phyloP scores from a whole-genome alignment of 2,888 invertebrate genomes.

The Aleiodes leptofemur region DNA sequence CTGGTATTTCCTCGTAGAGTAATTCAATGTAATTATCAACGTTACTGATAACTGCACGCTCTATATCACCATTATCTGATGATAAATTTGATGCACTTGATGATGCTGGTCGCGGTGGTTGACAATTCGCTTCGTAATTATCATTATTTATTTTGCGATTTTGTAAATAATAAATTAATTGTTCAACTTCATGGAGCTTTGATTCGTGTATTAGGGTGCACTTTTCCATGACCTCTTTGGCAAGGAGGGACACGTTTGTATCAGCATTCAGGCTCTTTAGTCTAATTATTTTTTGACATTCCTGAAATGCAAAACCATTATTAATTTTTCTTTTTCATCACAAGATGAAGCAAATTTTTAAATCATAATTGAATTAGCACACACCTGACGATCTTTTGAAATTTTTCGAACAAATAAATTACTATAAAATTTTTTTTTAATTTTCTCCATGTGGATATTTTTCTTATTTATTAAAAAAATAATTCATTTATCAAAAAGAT shows the following conservation, averaged over 20 bases:
- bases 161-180: conserved; percentile 90
- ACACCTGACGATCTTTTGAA: too few relatives aligned
- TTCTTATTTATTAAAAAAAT: too few relatives aligned
- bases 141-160: conserved; percentile 79
- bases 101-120: conserved; percentile 68
- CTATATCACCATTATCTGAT: conserved; percentile 70
- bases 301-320: conserved; percentile 72
- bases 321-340: not conserved
- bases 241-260: conserved; percentile 87
- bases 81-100: conserved; percentile 59
- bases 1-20: conserved; percentile 94
- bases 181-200: conserved; percentile 89
- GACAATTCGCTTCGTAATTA: conserved; percentile 61
- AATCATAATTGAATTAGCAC: too few relatives aligned
- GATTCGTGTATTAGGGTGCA: conserved; percentile 90
- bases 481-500: too few relatives aligned
- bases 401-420: not conserved
- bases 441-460: too few relatives aligned
- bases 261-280: conserved; percentile 87
- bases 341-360: not conserved
- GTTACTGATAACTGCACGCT: conserved; percentile 86
- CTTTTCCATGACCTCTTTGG: conserved; percentile 89
- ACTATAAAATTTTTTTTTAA: not conserved
- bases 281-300: conserved; percentile 89
- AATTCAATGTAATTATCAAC: conserved; percentile 96